Conservation (phyloP, 2,797 vertebrate species). For the Tangara arthus region DNA sequence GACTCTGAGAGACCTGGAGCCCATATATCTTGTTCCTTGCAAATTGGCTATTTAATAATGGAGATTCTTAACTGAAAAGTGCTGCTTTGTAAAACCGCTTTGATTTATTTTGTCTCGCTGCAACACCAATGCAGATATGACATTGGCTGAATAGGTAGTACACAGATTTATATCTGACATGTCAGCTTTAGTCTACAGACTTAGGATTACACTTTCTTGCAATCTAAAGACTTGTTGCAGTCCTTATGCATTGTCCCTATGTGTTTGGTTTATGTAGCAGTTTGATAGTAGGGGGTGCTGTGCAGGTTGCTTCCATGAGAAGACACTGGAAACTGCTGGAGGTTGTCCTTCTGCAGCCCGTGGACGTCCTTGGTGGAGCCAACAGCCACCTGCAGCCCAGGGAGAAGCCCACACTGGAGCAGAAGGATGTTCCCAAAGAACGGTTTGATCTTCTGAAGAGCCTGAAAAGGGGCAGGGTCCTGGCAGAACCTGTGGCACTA, state of each 20-base stretch:
- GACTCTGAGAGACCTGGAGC: background rate
- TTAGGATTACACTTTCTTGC: background rate
- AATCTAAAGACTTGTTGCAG: background rate
- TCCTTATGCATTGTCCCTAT: fast-evolving
- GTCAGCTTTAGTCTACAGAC: background rate
- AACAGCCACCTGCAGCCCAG: background rate
- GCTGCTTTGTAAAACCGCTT: background rate
- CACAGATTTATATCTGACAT: background rate
- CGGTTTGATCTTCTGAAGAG: background rate
- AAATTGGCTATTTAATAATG: background rate
- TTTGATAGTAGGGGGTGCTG: fast-evolving
- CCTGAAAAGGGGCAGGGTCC: background rate
- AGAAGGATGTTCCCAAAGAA: background rate
- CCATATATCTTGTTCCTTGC: background rate
- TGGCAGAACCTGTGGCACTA: background rate
- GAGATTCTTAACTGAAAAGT: background rate
- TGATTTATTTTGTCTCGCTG: background rate
- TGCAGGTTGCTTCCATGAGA: background rate
- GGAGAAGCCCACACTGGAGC: background rate
- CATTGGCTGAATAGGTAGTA: background rate
- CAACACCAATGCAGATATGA: background rate
- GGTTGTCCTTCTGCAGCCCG: background rate
- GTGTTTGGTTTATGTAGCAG: background rate
- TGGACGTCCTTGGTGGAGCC: background rate
- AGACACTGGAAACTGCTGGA: background rate